Evolutionary conservation across 2,113 vertebrate genomes (phyloP).

Genomic region (Arenaria interpres): DNA sequence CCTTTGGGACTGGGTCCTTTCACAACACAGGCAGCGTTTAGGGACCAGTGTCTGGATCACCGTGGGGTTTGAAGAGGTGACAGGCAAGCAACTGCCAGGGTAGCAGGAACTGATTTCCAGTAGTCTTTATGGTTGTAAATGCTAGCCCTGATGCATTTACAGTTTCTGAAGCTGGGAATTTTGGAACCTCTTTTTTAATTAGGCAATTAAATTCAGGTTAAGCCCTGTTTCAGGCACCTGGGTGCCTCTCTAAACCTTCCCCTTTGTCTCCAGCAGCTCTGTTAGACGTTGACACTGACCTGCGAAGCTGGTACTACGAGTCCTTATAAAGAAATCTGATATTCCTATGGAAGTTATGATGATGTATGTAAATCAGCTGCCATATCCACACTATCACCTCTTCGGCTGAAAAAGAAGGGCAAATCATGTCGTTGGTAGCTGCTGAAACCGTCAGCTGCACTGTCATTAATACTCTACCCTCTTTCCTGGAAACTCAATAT

Average conservation of each 20-base stretch:
- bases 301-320: conserved; percentile 30
- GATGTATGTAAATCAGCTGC: conserved; percentile 40
- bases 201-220: conserved; percentile 41
- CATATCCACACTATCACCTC: not conserved
- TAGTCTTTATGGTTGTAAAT: not conserved
- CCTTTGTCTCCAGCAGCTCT: not conserved
- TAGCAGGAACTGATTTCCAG: not conserved
- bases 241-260: not conserved
- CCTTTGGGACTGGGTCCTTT: not conserved
- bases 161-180: conserved; percentile 2
- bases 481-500: conserved; percentile 61
- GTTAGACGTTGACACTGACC: not conserved
- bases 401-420: conserved; percentile 60
- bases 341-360: conserved; percentile 31
- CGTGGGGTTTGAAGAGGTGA: not conserved
- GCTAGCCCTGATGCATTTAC: not conserved
- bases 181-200: conserved; percentile 20
- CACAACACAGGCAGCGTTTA: accelerated
- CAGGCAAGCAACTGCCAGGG: not conserved
- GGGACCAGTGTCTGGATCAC: not conserved
- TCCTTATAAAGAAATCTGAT: conserved; percentile 12
- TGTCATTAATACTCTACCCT: conserved; percentile 50
- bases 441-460: conserved; percentile 60
- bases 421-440: conserved; percentile 49
- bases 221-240: not conserved